Base-by-base conservation (phyloP, 2,888 invertebrate species). In the Drosophila aldrichi region DNA sequence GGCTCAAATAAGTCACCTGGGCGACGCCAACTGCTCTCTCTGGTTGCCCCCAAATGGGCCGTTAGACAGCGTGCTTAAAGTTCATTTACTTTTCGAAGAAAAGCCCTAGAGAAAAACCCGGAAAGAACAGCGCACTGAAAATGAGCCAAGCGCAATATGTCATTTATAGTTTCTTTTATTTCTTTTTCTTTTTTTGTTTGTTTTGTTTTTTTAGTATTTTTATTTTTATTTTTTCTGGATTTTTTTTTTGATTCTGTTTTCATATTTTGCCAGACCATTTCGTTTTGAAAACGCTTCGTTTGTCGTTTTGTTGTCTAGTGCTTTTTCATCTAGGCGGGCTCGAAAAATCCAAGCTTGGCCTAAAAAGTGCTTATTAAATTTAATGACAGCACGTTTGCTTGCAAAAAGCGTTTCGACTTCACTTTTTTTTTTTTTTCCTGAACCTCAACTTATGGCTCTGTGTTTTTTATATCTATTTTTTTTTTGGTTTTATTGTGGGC, bases 351-450 rank as follows among this genome's bases (percentile, higher is more conserved):
- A 74, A 89, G 89, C 82, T 86, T 86, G 82, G 89, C 89, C 88
- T 78, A 85, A 89, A 84, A 89, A 81, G 80, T 66, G 88, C 88
- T 89, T 90, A 90, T 89, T 90, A 89, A 90, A 88, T 90, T 89
- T 90, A 90, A 90, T 89, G 89, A 89, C 90, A 81, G 81, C 84
- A 88, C 89, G 88, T 90, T 90, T 86, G 79, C 82, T 86, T 86
- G 74, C 83, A 74, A 88, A 90, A 85, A 85, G 82, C 85, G 85
- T 79, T 79, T 78, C 69, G 76, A 64, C 63, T 64, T 46, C 56
- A 62, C 41, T 57, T n/a, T 70, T 69, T 74, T 70, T 74, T 70
- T 22, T 2, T 29, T 56, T 55, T 54, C 38, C 52, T 70, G 58
- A 63, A 61, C 58, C 74, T 70, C 38, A 76, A 72, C 70, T 77